Conservation (phyloP, 2,113 vertebrate genomes). For the Pholis gunnellus region DNA sequence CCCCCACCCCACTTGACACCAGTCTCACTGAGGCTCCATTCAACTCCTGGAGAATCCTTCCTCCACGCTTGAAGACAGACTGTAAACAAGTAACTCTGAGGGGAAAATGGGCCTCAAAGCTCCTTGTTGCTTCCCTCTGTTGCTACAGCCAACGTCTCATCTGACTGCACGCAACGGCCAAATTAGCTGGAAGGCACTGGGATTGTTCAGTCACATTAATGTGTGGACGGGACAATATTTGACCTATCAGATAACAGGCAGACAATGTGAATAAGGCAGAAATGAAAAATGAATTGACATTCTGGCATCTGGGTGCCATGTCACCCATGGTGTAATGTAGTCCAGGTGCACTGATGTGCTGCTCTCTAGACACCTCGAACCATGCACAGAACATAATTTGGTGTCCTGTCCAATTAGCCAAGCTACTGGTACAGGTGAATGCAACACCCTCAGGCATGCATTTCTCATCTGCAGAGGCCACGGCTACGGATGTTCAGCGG, state of each 20-base stretch:
- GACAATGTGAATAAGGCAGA: background rate
- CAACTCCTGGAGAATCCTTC: conserved; percentile 45
- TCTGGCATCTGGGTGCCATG: background rate
- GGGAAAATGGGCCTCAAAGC: conserved; percentile 57
- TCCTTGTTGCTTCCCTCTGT: conserved; percentile 52
- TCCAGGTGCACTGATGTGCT: conserved; percentile 2
- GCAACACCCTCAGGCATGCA: conserved; percentile 13
- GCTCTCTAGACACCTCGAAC: conserved; percentile 10
- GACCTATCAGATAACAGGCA: background rate
- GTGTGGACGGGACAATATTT: conserved; percentile 13
- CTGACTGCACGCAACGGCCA: conserved; percentile 23
- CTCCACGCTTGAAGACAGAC: conserved; percentile 37
- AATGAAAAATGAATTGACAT: conserved; percentile 7
- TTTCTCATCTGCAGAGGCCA: conserved; percentile 43
- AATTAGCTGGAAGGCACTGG: conserved; percentile 40
- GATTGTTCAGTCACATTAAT: background rate
- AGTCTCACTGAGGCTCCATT: conserved; percentile 39
- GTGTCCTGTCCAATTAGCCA: conserved; percentile 45
- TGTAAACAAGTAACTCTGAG: conserved; percentile 65
- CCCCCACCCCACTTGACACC: conserved; percentile 28
- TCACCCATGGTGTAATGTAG: background rate
- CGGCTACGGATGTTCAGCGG: conserved; percentile 32
- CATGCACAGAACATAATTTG: background rate
- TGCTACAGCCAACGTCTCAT: conserved; percentile 62
- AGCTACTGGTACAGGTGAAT: background rate